A percentile compares a stretch with the other conserved stretches of the same genome.
phyloP scores from a whole-genome alignment of 1,140 invertebrate genomes.

The Asobara japonica region DNA sequence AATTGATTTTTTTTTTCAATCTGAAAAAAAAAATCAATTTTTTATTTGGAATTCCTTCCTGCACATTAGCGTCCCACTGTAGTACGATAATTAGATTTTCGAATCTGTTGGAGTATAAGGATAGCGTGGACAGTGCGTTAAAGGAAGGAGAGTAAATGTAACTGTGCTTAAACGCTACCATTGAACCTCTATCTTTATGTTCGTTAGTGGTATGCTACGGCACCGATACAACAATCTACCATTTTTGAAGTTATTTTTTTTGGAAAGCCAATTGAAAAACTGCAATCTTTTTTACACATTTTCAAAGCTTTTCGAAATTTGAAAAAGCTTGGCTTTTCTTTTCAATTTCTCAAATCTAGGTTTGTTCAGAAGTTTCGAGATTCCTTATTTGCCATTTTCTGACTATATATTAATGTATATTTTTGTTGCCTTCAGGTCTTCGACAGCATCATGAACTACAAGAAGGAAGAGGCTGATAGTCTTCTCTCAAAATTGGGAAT shows the following conservation, averaged over 20 bases:
- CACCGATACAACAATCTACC: constrained; percentile 47
- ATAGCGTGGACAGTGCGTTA: constrained; percentile 65
- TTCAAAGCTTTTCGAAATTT: too few relatives aligned
- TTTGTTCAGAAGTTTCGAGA: too few relatives aligned
- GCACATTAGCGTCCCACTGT: constrained; percentile 66
- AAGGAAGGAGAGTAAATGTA: constrained; percentile 65
- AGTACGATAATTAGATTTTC: constrained; percentile 50
- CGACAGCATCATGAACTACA: constrained; percentile 97
- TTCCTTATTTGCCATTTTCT: too few relatives aligned
- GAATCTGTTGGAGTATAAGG: constrained; percentile 45
- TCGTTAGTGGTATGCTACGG: constrained; percentile 68
- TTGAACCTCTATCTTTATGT: constrained; percentile 77
- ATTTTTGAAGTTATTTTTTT: background rate
- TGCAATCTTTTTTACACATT: too few relatives aligned
- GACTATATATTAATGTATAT: too few relatives aligned
- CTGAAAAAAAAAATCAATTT: background rate
- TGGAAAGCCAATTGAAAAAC: constrained; percentile 13
- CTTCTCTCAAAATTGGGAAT: constrained; percentile 92
- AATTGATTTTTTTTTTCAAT: background rate
- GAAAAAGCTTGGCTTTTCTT: too few relatives aligned
- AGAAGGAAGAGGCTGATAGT: constrained; percentile 91
- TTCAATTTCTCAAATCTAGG: too few relatives aligned
- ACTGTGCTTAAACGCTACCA: constrained; percentile 68
- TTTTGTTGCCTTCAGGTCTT: constrained; percentile 80
- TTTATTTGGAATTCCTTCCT: constrained; percentile 55